Conservation (phyloP, 2,797 vertebrate genomes). For the Phoeniculus purpureus region DNA sequence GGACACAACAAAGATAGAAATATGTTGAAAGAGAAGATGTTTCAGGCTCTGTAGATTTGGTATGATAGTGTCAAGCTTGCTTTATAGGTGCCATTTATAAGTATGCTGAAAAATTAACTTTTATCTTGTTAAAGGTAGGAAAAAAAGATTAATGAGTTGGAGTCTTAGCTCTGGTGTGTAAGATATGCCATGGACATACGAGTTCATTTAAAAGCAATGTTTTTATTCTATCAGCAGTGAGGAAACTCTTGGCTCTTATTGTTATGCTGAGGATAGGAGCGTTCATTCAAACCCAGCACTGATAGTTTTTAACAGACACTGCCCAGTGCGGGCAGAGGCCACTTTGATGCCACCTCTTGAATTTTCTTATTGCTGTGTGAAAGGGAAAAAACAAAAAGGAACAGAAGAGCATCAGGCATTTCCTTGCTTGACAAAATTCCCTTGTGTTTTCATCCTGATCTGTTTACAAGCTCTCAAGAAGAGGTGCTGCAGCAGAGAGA, state of each 20-base stretch:
- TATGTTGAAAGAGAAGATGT: not conserved
- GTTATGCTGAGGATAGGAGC: not conserved
- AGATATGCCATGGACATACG: not conserved
- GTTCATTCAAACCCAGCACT: not conserved
- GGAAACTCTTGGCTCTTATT: not conserved
- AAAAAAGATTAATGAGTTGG: not conserved
- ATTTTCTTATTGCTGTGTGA: not conserved
- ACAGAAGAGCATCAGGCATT: not conserved
- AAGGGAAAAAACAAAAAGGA: not conserved
- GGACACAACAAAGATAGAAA: not conserved
- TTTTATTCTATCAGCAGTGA: not conserved
- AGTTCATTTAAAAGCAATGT: not conserved
- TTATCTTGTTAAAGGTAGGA: not conserved
- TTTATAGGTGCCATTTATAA: not conserved
- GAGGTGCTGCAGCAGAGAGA: not conserved
- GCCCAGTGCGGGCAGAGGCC: not conserved
- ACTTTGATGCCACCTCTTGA: not conserved
- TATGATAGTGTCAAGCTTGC: not conserved
- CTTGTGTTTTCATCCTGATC: accelerated
- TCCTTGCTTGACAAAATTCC: not conserved
- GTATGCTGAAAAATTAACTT: not conserved
- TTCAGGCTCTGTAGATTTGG: not conserved
- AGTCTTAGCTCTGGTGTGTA: not conserved
- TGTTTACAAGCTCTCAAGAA: not conserved
- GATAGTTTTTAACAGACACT: not conserved